Conservation (phyloP, 2,888 invertebrate genomes). For the Aelia acuminata region DNA sequence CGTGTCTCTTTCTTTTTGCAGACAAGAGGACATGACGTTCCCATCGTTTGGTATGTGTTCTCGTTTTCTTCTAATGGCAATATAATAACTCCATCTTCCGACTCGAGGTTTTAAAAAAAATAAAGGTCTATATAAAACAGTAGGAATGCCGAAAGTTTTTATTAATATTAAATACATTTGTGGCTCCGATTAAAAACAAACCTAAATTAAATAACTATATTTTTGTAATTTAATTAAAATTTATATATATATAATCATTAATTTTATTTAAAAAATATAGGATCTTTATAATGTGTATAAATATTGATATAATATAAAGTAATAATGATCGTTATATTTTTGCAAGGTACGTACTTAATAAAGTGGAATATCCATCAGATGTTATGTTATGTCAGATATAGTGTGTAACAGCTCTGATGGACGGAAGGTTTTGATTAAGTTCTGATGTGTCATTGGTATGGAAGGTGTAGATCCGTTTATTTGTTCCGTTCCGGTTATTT, state of each 20-base stretch:
- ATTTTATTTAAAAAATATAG: too few relatives aligned
- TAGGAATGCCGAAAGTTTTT: not conserved
- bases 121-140: not conserved
- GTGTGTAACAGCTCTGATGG: not conserved
- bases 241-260: too few relatives aligned
- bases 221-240: too few relatives aligned
- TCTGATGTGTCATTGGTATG: not conserved
- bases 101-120: not conserved
- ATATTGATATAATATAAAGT: too few relatives aligned
- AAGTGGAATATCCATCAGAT: not conserved
- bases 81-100: slow-evolving; percentile 1
- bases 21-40: not conserved
- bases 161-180: not conserved
- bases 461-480: too few relatives aligned
- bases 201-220: too few relatives aligned
- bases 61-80: not conserved
- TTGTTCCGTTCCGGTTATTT: not conserved
- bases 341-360: not conserved
- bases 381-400: too few relatives aligned
- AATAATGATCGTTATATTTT: too few relatives aligned
- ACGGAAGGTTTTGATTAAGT: not conserved
- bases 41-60: not conserved
- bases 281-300: too few relatives aligned
- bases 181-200: too few relatives aligned
- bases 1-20: not conserved